These are phyloP conservation scores for Coremacera marginata DNA, from an alignment of 2,888 invertebrate genomes.

Conservation along the genomic window DNA sequence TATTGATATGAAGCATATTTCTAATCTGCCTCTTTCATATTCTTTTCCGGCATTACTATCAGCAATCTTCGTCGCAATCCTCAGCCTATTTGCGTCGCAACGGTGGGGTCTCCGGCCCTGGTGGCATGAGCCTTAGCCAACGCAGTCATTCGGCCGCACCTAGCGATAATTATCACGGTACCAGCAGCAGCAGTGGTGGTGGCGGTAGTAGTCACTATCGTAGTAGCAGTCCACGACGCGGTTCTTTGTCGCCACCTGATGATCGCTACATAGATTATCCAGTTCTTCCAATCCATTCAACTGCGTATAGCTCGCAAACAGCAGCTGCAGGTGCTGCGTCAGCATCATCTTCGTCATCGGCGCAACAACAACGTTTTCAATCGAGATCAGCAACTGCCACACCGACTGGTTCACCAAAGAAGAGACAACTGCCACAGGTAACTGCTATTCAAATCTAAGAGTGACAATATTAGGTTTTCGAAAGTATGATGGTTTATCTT, in stretches of 20 bases:
- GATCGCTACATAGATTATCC: constrained; percentile 69
- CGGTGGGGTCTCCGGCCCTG: constrained; percentile 67
- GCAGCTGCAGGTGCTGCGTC: constrained; percentile 37
- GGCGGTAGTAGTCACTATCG: constrained; percentile 61
- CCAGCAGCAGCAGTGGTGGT: constrained; percentile 41
- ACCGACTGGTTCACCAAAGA: constrained; percentile 95
- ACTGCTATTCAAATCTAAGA: constrained; percentile 71
- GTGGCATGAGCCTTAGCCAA: constrained; percentile 71
- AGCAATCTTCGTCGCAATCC: constrained; percentile 26
- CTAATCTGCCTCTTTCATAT: background rate
- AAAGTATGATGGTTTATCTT: no score
- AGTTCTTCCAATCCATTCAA: constrained; percentile 68
- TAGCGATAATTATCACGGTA: constrained; percentile 67
- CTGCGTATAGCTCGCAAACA: constrained; percentile 48
- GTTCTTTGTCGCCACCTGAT: constrained; percentile 69
- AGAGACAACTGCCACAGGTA: constrained; percentile 95
- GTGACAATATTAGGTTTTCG: no score
- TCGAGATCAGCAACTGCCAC: constrained; percentile 92
- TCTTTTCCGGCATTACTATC: background rate
- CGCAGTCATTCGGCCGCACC: constrained; percentile 91
- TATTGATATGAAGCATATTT: background rate
- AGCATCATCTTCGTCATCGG: constrained; percentile 45
- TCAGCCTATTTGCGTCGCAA: constrained; percentile 67
- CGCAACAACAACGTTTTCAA: constrained; percentile 75
- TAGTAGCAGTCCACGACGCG: constrained; percentile 83